These are phyloP conservation scores for Brenthis ino DNA, from an alignment of 2,888 invertebrate genomes.

Conservation along the genomic window DNA sequence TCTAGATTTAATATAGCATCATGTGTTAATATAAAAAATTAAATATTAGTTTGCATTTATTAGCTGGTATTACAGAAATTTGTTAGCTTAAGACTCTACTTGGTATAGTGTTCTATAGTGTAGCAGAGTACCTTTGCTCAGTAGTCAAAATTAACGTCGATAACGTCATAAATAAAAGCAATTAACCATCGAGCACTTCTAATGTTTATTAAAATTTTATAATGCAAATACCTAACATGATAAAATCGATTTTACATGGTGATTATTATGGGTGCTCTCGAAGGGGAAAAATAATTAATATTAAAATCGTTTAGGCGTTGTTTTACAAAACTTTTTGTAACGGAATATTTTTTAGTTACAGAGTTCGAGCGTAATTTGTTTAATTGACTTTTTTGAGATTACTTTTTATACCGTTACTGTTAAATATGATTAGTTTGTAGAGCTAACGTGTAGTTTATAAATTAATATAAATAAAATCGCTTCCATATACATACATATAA, in stretches of 20 bases:
- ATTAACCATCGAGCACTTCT: conserved; percentile 36
- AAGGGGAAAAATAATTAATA: conserved; percentile 51
- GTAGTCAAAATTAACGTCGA: conserved; percentile 33
- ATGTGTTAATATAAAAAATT: not conserved
- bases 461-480: no score
- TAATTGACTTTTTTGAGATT: conserved; percentile 31
- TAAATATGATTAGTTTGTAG: not conserved
- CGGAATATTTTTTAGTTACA: conserved; percentile 28
- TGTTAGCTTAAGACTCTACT: no score
- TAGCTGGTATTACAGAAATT: not conserved
- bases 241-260: conserved; percentile 60
- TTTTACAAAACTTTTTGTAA: conserved; percentile 27
- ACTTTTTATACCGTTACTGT: conserved; percentile 24
- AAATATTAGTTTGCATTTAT: not conserved
- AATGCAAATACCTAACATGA: conserved; percentile 59
- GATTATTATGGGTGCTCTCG: conserved; percentile 55
- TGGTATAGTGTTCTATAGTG: not conserved
- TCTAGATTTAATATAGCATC: conserved; percentile 2
- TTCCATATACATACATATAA: no score
- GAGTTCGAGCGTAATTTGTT: conserved; percentile 19
- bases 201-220: conserved; percentile 40
- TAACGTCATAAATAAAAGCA: conserved; percentile 38
- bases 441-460: no score
- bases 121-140: not conserved
- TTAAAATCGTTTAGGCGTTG: conserved; percentile 31